phyloP scores from a whole-genome alignment of 1,140 invertebrate species.

The Drosophila sturtevanti region DNA sequence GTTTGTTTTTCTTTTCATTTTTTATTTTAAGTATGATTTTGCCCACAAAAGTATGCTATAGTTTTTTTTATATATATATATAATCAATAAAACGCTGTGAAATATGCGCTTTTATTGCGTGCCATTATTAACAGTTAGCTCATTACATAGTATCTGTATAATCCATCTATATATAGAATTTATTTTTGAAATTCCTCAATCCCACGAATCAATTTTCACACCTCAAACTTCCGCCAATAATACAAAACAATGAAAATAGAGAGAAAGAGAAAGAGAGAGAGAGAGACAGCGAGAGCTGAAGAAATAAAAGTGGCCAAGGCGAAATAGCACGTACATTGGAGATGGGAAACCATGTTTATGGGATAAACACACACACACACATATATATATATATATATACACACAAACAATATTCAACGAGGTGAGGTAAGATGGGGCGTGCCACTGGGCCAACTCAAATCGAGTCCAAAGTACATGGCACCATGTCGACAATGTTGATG shows the following conservation, averaged over 20 bases:
- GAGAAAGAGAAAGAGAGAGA: too few species aligned
- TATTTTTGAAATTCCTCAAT: constrained; percentile 11
- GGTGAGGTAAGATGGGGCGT: neutral
- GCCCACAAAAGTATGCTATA: constrained; percentile 14
- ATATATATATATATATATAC: too few species aligned
- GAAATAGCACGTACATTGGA: constrained; percentile 54
- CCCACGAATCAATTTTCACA: constrained; percentile 12
- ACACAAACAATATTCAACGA: neutral
- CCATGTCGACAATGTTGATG: constrained; percentile 16
- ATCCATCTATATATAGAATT: neutral
- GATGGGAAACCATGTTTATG: constrained; percentile 20
- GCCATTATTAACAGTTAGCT: neutral
- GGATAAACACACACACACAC: constrained; percentile 28
- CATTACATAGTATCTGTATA: neutral
- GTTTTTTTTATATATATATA: neutral
- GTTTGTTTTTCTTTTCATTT: too few species aligned
- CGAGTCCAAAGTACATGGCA: constrained; percentile 21
- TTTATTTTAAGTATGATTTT: too few species aligned
- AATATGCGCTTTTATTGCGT: neutral
- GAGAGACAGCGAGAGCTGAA: too few species aligned
- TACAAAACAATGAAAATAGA: neutral
- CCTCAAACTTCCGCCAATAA: constrained; percentile 16
- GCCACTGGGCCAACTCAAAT: constrained; percentile 1
- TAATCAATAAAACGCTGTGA: neutral
- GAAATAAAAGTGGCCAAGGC: constrained; percentile 6